Base-by-base conservation (phyloP, 1,140 invertebrate species). In the Orchesella cincta region DNA sequence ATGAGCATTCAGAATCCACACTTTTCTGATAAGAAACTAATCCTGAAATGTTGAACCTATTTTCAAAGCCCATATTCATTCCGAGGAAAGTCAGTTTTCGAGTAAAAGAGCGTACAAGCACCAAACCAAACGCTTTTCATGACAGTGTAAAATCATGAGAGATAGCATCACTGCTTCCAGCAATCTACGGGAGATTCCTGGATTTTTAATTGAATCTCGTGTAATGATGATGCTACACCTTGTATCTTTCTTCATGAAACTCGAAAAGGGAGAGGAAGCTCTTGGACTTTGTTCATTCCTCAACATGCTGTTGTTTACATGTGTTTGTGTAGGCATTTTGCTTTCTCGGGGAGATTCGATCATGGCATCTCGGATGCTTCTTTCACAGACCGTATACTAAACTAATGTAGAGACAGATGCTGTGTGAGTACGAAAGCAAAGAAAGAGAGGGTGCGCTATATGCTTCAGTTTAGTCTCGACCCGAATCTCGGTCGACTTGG, bases 371-470 rank as follows among this genome's bases (percentile, higher is more conserved):
- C 39, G 8, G 8, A 12, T 8, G 8, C 8, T 46, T 8, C 8
- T 12, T 12, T 20, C 39, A 46, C 62, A 12, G 62, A 3, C 33
- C 12, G 62, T 12, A 67, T 67, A 29, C 62, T 31, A 12, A 3
- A 12, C 12, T 33, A 8, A 14, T 31, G 1, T 12, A 33, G 8
- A 5, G 31, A 31, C 26, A n/a, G 29, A 31, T 26, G 3, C 23
- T 31, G 26, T 31, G 33, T 31, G 70, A 80, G 79, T 77, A 67
- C 76, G 29, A 35, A 54, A 46, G 34, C 18, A 71, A 46, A 64
- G 64, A 73, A 39, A 75, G 76, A 80, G 79, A 77, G 79, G 75
- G 79, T 80, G 79, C 76, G 79, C 36, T 34, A 64, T 67, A 77
- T 77, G 35, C 72, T 33, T 46, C 31, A 35, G 54, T 28, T 39